These are phyloP conservation scores for Centrocercus urophasianus DNA, from an alignment of 2,113 vertebrate genomes.

Conservation along the genomic window DNA sequence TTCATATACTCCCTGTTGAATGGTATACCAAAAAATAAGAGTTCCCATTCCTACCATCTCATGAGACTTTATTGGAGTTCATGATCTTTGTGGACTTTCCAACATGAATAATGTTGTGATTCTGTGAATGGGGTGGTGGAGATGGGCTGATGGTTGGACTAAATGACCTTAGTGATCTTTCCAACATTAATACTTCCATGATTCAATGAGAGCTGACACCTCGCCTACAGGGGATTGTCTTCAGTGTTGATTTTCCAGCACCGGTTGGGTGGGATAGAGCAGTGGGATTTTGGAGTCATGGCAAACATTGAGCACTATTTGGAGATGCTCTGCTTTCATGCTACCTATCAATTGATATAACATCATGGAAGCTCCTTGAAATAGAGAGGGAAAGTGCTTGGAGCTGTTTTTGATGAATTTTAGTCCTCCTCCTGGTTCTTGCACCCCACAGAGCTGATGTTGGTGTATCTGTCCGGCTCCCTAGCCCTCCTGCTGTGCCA, in stretches of 20 bases:
- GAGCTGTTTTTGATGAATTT: background rate
- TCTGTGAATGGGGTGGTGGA: too few species aligned
- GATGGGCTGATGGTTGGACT: too few species aligned
- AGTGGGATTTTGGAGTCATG: background rate
- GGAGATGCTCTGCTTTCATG: background rate
- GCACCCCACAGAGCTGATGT: rapidly evolving
- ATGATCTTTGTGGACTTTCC: too few species aligned
- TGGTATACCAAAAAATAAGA: background rate
- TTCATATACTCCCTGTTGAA: background rate
- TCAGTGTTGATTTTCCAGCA: background rate
- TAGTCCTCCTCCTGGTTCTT: background rate
- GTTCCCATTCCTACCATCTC: background rate
- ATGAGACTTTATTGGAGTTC: background rate
- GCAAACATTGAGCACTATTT: background rate
- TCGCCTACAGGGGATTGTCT: background rate
- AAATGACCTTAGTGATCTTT: too few species aligned
- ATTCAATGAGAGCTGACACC: background rate
- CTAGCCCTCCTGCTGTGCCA: conserved; percentile 17
- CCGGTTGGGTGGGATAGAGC: background rate
- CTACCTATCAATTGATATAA: background rate
- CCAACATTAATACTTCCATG: too few species aligned
- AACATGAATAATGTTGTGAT: too few species aligned
- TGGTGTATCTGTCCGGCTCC: background rate
- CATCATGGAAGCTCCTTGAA: background rate
- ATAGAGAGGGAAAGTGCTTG: background rate